Evolutionary conservation across 2,113 vertebrate species (phyloP), one percentile per base, ranked within the genome.

Genomic region (Cyprinodon variegatus): DNA sequence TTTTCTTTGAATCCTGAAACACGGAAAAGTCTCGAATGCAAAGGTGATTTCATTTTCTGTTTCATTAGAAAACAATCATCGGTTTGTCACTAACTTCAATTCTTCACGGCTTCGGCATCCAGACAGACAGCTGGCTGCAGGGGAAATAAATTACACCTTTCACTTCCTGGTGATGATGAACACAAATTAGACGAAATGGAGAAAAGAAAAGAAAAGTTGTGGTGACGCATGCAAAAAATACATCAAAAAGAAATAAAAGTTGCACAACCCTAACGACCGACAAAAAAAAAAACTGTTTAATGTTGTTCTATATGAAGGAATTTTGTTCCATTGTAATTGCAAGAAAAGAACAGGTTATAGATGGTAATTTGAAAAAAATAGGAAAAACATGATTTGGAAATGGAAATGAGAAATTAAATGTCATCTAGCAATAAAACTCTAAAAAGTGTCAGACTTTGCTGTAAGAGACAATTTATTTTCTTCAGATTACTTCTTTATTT

Each of bases 101-200:
- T 37, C 22, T 14, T 38, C 36, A 29, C 7, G 3, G 40, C 46
- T 43, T 22, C 13, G 45, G 45, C 45, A 38, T 61, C 20, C 45
- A 7, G 20, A 67, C 12, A 8, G 14, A 68, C 43, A 20, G 0
- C 4, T 39, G 65, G 13, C 43, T 68, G 61, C 20, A 29, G 29
- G 36, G 65, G 53, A 69, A 69, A 46, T 63, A 63, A 69, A 63
- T 63, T 40, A 63, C 38, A 36, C 29, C 38, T 53, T 69, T 64
- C 22, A 1, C 8, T 67, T 46, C 43, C 48, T 59, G 17, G 22
- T 63, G 59, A 36, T 57, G 45, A 22, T 43, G 39, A 59, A 57
- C 50, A n/a, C 37, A 59, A 59, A 39, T 40, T 59, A 61, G 57
- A 70, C 20, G 14, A 70, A 70, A 20, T 10, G 50, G 17, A 57